A percentile compares a stretch with the other conserved stretches of the same genome.
Evolutionary conservation across 1,140 invertebrate genomes (phyloP).

Genomic region (Zelostemma sp.): DNA sequence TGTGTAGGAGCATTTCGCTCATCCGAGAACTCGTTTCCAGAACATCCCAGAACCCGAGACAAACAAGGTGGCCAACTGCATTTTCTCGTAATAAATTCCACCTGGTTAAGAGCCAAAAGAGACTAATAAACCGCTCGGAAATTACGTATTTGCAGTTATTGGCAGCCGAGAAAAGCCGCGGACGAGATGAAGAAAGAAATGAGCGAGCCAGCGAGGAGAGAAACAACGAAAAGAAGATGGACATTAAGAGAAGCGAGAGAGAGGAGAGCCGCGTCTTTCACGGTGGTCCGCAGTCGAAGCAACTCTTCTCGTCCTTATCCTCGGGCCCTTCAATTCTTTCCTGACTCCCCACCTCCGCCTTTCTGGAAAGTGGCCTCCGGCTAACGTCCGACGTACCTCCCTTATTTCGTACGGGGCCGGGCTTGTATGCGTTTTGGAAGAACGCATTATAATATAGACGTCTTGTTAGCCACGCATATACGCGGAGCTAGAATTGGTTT

Average conservation of each 20-base stretch:
- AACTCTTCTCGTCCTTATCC: constrained; percentile 56
- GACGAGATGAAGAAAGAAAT: constrained; percentile 14
- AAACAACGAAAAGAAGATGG: constrained; percentile 9
- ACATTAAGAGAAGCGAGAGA: constrained; percentile 30
- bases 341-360: constrained; percentile 31
- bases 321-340: constrained; percentile 41
- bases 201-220: constrained; percentile 15
- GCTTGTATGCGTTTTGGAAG: constrained; percentile 44
- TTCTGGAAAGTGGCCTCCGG: constrained; percentile 34
- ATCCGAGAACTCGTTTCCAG: constrained; percentile 24
- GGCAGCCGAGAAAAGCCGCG: constrained; percentile 45
- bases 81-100: constrained; percentile 57
- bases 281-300: constrained; percentile 63
- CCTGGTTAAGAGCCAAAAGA: constrained; percentile 55
- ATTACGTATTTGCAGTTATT: constrained; percentile 66
- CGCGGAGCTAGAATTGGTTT: constrained; percentile 58
- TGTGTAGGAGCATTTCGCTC: background rate
- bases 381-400: constrained; percentile 59
- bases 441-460: constrained; percentile 68
- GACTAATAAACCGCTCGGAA: constrained; percentile 57
- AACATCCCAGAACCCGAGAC: constrained; percentile 20
- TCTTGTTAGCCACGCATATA: constrained; percentile 54
- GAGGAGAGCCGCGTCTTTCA: constrained; percentile 59
- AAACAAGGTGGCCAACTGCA: constrained; percentile 32
- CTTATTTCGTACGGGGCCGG: constrained; percentile 51